Evolutionary conservation across 2,888 invertebrate species (phyloP), one percentile per base, ranked within the genome.

Genomic region (Lasioglossum figueresi): DNA sequence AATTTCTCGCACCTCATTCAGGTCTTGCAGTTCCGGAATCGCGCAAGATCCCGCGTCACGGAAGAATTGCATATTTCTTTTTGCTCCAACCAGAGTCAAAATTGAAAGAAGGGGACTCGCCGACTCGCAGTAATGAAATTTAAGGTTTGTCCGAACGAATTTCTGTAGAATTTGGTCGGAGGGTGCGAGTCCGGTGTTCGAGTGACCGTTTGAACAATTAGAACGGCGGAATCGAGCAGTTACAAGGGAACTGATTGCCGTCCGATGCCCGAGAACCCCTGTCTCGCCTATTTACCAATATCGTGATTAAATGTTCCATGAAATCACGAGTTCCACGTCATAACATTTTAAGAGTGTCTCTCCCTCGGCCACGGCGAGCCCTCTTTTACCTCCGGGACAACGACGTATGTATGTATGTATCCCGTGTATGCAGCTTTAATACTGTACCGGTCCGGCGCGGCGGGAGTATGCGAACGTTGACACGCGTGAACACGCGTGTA

Each of bases 291-390:
- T 94, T 93, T 93, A 93, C 93, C 92, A 92, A 94, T 94, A 94
- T 89, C 91, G 92, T 94, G 93, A 94, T 93, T 93, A 94, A 94
- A 94, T 93, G 94, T 94, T 93, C 90, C 94, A 94, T 94, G 95
- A 94, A 95, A 94, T 94, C 94, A 93, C 93, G 90, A 93, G 94
- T 94, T 94, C 94, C 94, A 95, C 94, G 91, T 94, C 95, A 94
- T 94, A 94, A 94, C 93, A 94, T 94, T 95, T 94, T 92, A 94
- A 94, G 93, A 94, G 94, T 93, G 89, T 80, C 88, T 86, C 79
- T 72, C 72, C 74, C 76, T 73, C 83, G 76, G 79, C 76, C 78
- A 66, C 76, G 68, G 34, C 56, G 59, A 37, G 76, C 79, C 74
- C 82, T 82, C 79, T 86, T 77, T 83, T 71, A 70, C 83, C 68